A percentile compares a stretch with the other conserved stretches of the same genome.
Evolutionary conservation across 2,888 invertebrate genomes (phyloP).

Genomic region (Drosophila neotestacea): DNA sequence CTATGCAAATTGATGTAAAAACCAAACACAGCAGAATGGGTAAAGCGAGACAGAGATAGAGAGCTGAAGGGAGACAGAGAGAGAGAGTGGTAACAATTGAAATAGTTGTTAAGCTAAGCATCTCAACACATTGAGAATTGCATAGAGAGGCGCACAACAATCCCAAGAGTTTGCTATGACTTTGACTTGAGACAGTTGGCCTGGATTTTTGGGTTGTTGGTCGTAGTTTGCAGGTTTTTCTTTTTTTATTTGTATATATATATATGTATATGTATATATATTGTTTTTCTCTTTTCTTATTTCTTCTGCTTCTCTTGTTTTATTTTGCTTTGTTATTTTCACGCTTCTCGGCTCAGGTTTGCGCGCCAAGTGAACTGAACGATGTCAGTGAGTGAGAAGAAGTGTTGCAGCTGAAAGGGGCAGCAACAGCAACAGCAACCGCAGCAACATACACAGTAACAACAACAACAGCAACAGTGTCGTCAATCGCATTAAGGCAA

Average conservation of each 20-base stretch:
- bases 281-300: conserved; percentile 1
- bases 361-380: conserved; percentile 50
- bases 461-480: conserved; percentile 25
- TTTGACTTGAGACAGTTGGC: conserved; percentile 51
- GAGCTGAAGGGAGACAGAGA: conserved; percentile 4
- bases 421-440: conserved; percentile 14
- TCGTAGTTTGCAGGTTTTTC: conserved; percentile 45
- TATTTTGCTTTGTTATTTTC: conserved; percentile 47
- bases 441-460: conserved; percentile 15
- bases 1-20: conserved; percentile 48
- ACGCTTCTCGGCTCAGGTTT: conserved; percentile 48
- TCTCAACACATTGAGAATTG: conserved; percentile 51
- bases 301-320: conserved; percentile 16
- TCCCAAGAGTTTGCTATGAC: conserved; percentile 37
- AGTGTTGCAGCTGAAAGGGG: conserved; percentile 19
- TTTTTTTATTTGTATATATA: not conserved
- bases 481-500: conserved; percentile 41
- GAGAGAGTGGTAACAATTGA: conserved; percentile 1
- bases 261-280: not conserved
- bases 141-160: conserved; percentile 42
- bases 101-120: conserved; percentile 43
- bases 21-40: conserved; percentile 8
- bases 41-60: not conserved
- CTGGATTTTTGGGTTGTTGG: conserved; percentile 46
- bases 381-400: conserved; percentile 28